Evolutionary conservation across 2,113 vertebrate genomes (phyloP), one percentile per base, ranked within the genome.

Genomic region (Pseudorectes ferrugineus): DNA sequence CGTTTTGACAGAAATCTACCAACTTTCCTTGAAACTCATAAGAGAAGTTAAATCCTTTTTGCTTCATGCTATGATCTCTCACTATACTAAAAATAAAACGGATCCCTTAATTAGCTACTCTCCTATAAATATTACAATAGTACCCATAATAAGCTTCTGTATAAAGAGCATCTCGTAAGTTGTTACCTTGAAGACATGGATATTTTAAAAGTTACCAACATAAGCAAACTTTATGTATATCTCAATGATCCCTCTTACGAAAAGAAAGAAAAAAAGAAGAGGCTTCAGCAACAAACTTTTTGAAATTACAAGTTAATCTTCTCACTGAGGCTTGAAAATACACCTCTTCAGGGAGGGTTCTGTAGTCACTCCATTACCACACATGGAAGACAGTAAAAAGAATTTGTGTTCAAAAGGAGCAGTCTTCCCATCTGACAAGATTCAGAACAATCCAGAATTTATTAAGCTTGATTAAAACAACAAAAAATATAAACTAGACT

Each of bases 401-500:
- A 65, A 79, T 49, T 62, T n/a, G 6, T 54, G 51, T 84, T 65
- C 35, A 66, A 52, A 86, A 74, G 31, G 9, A 77, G 18, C 8
- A 55, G 35, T 54, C 11, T 38, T 77, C 31, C 38, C 51, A 83
- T 35, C 15, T 73, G 67, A 55, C 31, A 28, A 8, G 9, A 29
- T 46, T 26, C 51, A 55, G 36, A 89, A 76, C 6, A 52, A 52
- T 5, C 14, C 19, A 84, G 12, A 80, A 75, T 23, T 62, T 61
- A 88, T 24, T 61, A 67, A 59, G 8, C 13, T n/a, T 29, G 6
- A 77, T 31, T 51, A 19, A 81, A 49, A 48, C 28, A 80, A 24
- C 13, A n/a, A n/a, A 33, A 40, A 52, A 35, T 4, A 23, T 35
- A 46, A 52, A 45, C 0, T 0, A 1, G 11, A 54, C 48, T 79